phyloP scores from a whole-genome alignment of 2,113 vertebrate genomes.

The Nestor notabilis region DNA sequence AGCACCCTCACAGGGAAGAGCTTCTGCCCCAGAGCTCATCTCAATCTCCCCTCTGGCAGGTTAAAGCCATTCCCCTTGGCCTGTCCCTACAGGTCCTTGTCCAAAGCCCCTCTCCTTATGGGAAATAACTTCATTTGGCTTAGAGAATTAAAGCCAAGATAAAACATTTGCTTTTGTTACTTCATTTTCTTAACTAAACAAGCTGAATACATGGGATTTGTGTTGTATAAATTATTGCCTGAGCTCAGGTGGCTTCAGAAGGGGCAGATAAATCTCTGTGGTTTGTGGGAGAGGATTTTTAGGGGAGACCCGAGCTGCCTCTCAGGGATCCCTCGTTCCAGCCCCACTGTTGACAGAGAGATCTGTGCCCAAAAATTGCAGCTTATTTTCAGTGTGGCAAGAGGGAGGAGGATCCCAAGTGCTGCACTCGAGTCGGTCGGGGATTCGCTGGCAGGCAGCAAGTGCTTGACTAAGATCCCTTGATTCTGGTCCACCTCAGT shows the following conservation, averaged over 20 bases:
- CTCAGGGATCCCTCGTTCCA: background rate
- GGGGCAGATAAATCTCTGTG: background rate
- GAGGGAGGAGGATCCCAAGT: background rate
- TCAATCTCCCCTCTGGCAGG: background rate
- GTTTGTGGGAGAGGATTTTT: background rate
- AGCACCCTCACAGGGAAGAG: too few relatives aligned
- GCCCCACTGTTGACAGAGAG: background rate
- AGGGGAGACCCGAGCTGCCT: accelerated
- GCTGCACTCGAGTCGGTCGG: background rate
- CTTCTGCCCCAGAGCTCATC: background rate
- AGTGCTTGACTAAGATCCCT: background rate
- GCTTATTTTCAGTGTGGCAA: background rate
- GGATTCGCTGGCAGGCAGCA: background rate
- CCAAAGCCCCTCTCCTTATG: background rate
- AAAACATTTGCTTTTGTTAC: background rate
- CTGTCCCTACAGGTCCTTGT: background rate
- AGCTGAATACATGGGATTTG: background rate
- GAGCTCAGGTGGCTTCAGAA: background rate
- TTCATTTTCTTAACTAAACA: background rate
- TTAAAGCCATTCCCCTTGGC: background rate
- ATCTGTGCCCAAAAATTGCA: background rate
- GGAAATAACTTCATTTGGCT: background rate
- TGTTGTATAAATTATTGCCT: background rate
- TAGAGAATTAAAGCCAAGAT: background rate
- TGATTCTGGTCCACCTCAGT: background rate